Evolutionary conservation across 2,113 vertebrate genomes (phyloP).

Genomic region (Campylomormyrus numenius): DNA sequence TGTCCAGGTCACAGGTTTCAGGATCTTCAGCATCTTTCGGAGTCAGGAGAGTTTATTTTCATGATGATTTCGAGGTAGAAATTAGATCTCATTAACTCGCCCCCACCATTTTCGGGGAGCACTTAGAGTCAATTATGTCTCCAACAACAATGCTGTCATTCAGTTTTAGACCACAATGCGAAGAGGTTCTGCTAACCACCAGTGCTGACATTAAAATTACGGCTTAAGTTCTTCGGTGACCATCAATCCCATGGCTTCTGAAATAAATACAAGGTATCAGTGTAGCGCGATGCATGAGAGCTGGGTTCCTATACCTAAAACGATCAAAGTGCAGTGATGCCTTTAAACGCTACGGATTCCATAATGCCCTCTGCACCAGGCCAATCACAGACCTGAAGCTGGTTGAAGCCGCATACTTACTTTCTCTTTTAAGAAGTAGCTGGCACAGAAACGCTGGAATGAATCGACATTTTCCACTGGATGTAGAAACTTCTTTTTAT

Average conservation of each 20-base stretch:
- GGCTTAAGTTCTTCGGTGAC: background rate
- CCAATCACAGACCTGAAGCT: constrained; percentile 21
- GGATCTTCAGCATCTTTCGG: background rate
- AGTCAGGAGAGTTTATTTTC: background rate
- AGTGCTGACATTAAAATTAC: background rate
- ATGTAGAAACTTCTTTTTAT: constrained; percentile 58
- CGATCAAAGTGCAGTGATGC: background rate
- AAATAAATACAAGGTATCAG: background rate
- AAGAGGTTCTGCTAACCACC: background rate
- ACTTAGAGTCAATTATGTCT: background rate
- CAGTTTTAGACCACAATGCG: background rate
- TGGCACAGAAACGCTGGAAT: constrained; percentile 55
- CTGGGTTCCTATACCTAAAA: background rate
- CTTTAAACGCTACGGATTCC: constrained; percentile 16
- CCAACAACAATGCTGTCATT: background rate
- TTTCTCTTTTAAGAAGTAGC: constrained; percentile 29
- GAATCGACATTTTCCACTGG: constrained; percentile 61
- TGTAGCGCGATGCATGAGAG: background rate
- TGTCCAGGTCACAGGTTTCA: background rate
- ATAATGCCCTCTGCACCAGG: constrained; percentile 27
- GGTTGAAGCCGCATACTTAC: constrained; percentile 23
- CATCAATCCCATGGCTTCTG: background rate
- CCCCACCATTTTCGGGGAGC: background rate
- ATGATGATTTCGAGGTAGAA: background rate
- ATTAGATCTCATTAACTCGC: background rate